phyloP scores from a whole-genome alignment of 2,113 vertebrate genomes.

The Hyperopisus bebe region DNA sequence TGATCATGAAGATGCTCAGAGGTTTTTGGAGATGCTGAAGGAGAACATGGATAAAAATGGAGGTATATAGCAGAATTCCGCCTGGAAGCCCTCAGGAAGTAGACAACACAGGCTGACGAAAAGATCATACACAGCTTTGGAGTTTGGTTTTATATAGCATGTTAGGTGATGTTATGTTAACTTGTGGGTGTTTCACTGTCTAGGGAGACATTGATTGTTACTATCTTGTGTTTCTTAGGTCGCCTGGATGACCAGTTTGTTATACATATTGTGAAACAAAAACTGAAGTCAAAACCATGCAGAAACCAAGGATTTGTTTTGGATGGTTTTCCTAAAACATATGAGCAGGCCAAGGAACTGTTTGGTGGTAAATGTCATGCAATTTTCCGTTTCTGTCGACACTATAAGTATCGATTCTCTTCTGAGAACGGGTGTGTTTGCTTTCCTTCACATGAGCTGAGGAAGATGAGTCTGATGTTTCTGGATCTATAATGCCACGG shows the following conservation, averaged over 20 bases:
- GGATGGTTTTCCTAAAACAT: slow-evolving; percentile 79
- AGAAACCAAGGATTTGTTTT: slow-evolving; percentile 87
- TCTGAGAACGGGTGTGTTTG: neutral
- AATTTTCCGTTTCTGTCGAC: neutral
- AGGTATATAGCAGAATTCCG: slow-evolving; percentile 47
- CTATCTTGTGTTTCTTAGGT: slow-evolving; percentile 48
- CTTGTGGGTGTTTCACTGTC: neutral
- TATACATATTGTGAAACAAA: slow-evolving; percentile 69
- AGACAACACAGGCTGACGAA: neutral
- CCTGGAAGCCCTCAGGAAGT: neutral
- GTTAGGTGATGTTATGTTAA: neutral
- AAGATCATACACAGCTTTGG: neutral
- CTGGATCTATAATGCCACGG: slow-evolving; percentile 38
- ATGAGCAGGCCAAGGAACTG: slow-evolving; percentile 72
- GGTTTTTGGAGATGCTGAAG: slow-evolving; percentile 64
- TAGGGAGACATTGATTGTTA: neutral
- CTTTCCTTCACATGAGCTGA: slow-evolving; percentile 44
- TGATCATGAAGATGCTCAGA: slow-evolving; percentile 53
- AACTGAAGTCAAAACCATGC: slow-evolving; percentile 77
- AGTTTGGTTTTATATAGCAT: neutral
- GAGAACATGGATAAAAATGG: slow-evolving; percentile 67
- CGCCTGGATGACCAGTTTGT: slow-evolving; percentile 66
- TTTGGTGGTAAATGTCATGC: slow-evolving; percentile 63
- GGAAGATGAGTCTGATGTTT: slow-evolving; percentile 58
- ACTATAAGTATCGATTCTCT: neutral